Evolutionary conservation across 2,113 vertebrate species (phyloP).

Genomic region (Machaerirhynchus nigripectus): DNA sequence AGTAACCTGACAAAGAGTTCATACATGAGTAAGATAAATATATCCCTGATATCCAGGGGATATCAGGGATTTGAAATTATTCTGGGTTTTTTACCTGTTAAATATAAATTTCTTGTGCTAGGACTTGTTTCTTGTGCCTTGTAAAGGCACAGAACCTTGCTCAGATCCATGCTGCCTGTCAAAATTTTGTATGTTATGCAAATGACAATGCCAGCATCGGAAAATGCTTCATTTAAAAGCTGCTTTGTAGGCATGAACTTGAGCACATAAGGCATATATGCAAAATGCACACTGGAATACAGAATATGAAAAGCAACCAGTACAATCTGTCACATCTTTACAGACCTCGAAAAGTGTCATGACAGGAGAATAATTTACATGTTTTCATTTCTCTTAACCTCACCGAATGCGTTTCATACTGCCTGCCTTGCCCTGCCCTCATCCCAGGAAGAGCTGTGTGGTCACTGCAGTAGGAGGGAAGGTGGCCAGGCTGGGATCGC

Average conservation of each 20-base stretch:
- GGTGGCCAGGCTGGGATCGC: background rate
- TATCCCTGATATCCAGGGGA: background rate
- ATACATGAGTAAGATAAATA: background rate
- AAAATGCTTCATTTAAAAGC: background rate
- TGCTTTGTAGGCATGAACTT: background rate
- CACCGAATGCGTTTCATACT: background rate
- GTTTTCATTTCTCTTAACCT: background rate
- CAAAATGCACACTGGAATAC: background rate
- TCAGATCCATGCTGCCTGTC: background rate
- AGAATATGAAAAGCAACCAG: background rate
- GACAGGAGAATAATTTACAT: background rate
- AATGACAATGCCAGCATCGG: background rate
- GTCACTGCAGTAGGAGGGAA: background rate
- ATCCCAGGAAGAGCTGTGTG: background rate
- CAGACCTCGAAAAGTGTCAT: background rate
- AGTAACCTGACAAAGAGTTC: background rate
- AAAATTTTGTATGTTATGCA: background rate
- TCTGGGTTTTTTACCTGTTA: background rate
- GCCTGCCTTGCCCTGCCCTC: background rate
- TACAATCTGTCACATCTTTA: slow-evolving; percentile 3
- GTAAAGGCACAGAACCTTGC: background rate
- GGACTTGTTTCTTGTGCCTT: background rate
- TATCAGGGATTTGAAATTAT: background rate
- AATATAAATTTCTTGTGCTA: background rate
- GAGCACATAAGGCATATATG: background rate